Conservation (phyloP, 2,888 invertebrate genomes). For the Aphelenchoides bicaudatus region DNA sequence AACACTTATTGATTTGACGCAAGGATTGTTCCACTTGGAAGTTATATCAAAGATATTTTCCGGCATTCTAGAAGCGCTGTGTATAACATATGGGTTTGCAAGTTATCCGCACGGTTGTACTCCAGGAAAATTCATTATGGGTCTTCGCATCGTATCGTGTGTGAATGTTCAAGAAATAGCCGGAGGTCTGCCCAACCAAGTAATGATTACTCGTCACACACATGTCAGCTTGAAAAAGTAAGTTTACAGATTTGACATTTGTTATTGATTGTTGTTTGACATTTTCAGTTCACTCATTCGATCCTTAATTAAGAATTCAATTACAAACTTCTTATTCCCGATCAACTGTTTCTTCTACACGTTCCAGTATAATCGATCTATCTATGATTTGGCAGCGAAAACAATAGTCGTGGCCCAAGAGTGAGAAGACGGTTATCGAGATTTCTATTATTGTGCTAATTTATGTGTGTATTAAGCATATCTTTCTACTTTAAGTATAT, state of each 20-base stretch:
- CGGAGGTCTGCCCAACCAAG: constrained; percentile 30
- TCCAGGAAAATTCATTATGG: constrained; percentile 52
- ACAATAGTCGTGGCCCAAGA: constrained; percentile 48
- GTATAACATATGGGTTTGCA: constrained; percentile 26
- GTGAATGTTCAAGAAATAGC: constrained; percentile 35
- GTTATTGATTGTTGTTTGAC: constrained; percentile 26
- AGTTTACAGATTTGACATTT: constrained; percentile 20
- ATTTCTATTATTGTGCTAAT: too few species aligned
- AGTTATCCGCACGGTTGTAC: constrained; percentile 42
- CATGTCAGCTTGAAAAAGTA: constrained; percentile 35
- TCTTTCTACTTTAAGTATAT: too few species aligned
- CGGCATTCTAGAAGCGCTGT: constrained; percentile 25
- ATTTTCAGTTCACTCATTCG: constrained; percentile 50
- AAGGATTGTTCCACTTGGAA: constrained; percentile 57
- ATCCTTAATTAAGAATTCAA: constrained; percentile 52
- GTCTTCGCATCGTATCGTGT: constrained; percentile 47
- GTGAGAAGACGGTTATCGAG: too few species aligned
- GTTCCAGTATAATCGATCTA: constrained; percentile 47
- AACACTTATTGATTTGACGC: constrained; percentile 53
- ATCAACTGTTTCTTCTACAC: constrained; percentile 50
- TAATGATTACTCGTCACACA: constrained; percentile 34
- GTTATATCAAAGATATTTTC: constrained; percentile 29
- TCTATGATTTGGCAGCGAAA: constrained; percentile 50
- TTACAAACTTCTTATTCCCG: constrained; percentile 54
- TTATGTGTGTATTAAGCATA: too few species aligned